phyloP scores from a whole-genome alignment of 2,113 vertebrate genomes.

The Dromaius novaehollandiae region DNA sequence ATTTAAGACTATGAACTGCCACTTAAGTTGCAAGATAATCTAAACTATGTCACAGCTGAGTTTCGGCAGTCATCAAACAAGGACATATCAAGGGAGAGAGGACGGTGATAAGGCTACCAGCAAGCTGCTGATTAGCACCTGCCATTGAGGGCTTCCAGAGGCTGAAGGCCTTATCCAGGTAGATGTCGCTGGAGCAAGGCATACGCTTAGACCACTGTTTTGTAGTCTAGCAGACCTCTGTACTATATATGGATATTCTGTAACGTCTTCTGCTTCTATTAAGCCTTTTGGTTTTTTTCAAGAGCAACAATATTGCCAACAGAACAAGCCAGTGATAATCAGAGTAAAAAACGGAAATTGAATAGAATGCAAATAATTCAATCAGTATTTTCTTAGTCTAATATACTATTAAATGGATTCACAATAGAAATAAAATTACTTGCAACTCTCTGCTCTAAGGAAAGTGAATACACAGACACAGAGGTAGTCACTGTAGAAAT shows the following conservation, averaged over 20 bases:
- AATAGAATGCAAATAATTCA: not conserved
- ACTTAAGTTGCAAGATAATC: not conserved
- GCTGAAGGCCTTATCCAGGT: not conserved
- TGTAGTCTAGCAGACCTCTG: not conserved
- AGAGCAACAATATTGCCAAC: not conserved
- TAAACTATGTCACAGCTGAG: not conserved
- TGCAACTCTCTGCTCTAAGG: not conserved
- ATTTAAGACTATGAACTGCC: not conserved
- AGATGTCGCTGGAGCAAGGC: not conserved
- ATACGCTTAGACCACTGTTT: not conserved
- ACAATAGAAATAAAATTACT: not conserved
- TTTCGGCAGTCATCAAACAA: not conserved
- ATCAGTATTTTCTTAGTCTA: not conserved
- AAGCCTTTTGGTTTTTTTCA: not conserved
- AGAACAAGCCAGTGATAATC: not conserved
- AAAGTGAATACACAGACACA: not conserved
- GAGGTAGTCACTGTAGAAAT: not conserved
- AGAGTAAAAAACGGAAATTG: not conserved
- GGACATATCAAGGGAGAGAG: not conserved
- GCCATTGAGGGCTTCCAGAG: not conserved
- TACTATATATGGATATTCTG: not conserved
- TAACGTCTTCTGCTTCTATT: not conserved
- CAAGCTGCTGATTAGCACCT: not conserved
- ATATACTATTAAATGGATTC: not conserved
- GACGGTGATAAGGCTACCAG: not conserved